Conservation (phyloP, 2,888 invertebrate species). For the Rotaria magnacalcarata region DNA sequence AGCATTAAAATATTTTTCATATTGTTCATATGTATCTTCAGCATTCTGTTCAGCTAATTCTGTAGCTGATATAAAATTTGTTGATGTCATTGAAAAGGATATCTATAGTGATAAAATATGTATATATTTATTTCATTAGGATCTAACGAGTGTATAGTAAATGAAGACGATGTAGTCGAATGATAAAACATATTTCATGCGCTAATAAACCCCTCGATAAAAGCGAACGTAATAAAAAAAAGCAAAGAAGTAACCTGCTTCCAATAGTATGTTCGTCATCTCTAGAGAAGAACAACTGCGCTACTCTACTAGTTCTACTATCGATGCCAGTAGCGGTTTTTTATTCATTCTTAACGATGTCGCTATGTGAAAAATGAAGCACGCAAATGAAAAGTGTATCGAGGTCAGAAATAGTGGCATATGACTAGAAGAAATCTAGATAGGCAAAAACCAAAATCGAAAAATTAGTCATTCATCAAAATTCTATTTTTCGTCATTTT, state of each 20-base stretch:
- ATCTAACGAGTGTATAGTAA: not conserved
- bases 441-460: too few relatives aligned
- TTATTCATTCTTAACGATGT: not conserved
- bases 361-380: not conserved
- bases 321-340: not conserved
- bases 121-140: not conserved
- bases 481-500: too few relatives aligned
- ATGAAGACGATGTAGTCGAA: not conserved
- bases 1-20: not conserved
- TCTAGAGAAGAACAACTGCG: not conserved
- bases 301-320: not conserved
- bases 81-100: not conserved
- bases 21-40: conserved; percentile 5
- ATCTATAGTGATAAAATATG: not conserved
- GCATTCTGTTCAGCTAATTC: not conserved
- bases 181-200: not conserved
- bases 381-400: not conserved
- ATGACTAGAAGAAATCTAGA: too few relatives aligned
- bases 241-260: not conserved
- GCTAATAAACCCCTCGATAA: not conserved
- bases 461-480: too few relatives aligned
- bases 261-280: not conserved
- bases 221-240: not conserved
- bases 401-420: not conserved
- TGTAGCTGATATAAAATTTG: not conserved